Conservation (phyloP, 2,888 invertebrate genomes). For the Cistogaster globosa region DNA sequence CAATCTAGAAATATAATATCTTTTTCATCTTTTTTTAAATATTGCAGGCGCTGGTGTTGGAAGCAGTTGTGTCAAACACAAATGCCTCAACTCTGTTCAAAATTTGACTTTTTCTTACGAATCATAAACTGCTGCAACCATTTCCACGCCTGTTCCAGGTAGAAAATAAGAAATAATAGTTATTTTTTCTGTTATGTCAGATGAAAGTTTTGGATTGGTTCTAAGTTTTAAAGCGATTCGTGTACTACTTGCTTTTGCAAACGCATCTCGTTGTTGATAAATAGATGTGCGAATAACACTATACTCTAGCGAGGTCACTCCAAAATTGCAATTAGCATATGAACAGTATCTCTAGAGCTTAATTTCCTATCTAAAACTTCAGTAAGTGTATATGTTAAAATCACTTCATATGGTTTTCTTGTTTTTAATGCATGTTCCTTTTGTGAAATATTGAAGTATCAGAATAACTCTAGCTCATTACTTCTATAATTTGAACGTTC, state of each 20-base stretch:
- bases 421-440: slow-evolving; percentile 1
- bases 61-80: slow-evolving; percentile 15
- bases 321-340: slow-evolving; percentile 6
- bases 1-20: too few species aligned
- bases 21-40: too few species aligned
- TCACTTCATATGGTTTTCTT: too few species aligned
- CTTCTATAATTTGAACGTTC: not conserved
- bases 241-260: slow-evolving; percentile 7
- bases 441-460: slow-evolving; percentile 2
- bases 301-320: not conserved
- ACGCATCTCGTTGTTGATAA: slow-evolving; percentile 1
- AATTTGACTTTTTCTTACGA: slow-evolving; percentile 2
- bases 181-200: slow-evolving; percentile 6
- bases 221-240: slow-evolving; percentile 12
- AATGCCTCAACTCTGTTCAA: slow-evolving; percentile 9
- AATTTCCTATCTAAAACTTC: too few species aligned
- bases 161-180: not conserved
- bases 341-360: slow-evolving; percentile 7
- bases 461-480: not conserved
- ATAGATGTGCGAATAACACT: slow-evolving; percentile 1
- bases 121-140: slow-evolving; percentile 10
- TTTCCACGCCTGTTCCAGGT: slow-evolving; percentile 16
- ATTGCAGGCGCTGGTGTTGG: too few species aligned
- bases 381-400: too few species aligned
- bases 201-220: slow-evolving; percentile 4